phyloP scores from a whole-genome alignment of 2,888 invertebrate genomes.

The Lutraria lutraria region DNA sequence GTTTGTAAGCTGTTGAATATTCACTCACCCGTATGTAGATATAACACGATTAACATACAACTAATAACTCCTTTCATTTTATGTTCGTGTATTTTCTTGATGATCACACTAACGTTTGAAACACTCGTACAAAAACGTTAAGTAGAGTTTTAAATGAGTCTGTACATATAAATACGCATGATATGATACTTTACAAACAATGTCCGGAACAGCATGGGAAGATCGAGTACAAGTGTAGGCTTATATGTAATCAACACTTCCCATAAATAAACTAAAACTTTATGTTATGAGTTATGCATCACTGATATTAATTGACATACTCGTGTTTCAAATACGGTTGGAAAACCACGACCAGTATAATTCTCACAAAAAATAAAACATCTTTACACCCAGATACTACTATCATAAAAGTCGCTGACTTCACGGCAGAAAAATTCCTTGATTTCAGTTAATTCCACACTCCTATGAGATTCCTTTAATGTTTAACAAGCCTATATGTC shows the following conservation, averaged over 20 bases:
- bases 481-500: background rate
- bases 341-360: background rate
- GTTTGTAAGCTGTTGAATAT: background rate
- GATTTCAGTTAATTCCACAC: background rate
- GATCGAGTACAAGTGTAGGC: background rate
- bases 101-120: background rate
- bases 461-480: background rate
- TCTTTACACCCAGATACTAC: background rate
- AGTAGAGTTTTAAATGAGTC: background rate
- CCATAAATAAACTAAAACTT: too few species aligned
- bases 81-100: background rate
- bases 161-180: background rate
- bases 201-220: background rate
- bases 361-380: background rate
- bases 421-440: background rate
- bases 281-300: background rate
- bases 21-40: background rate
- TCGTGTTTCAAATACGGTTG: background rate
- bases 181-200: background rate
- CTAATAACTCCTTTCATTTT: background rate
- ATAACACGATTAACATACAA: background rate
- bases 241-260: background rate
- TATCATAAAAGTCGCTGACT: background rate
- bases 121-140: background rate
- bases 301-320: background rate